Evolutionary conservation across 2,797 vertebrate species (phyloP).

Genomic region (Microctenopoma stevenorrisi): DNA sequence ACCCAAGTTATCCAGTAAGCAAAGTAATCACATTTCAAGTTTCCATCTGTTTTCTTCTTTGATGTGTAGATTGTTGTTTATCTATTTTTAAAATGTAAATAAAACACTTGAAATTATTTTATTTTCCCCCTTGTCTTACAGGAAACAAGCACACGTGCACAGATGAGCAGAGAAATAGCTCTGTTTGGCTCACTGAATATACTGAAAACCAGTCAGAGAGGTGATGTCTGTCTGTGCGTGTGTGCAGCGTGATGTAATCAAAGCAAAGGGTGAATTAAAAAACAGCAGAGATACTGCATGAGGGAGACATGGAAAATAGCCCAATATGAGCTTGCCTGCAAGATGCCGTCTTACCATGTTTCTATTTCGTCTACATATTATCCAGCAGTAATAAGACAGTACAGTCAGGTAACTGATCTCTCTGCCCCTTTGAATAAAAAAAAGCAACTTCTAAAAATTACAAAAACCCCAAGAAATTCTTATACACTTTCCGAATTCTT

Average conservation of each 20-base stretch:
- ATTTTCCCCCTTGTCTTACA: constrained; percentile 10
- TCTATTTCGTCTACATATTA: constrained; percentile 17
- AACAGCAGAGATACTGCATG: constrained; percentile 37
- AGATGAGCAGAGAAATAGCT: constrained; percentile 6
- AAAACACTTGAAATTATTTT: constrained; percentile 6
- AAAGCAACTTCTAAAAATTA: neutral
- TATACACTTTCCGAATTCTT: constrained; percentile 66
- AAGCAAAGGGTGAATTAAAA: constrained; percentile 47
- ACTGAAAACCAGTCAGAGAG: constrained; percentile 25
- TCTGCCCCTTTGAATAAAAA: constrained; percentile 23
- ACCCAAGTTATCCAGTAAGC: neutral
- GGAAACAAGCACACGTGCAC: neutral
- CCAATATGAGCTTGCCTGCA: constrained; percentile 7
- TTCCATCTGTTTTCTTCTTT: constrained; percentile 57
- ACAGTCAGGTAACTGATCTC: neutral
- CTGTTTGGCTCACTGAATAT: constrained; percentile 13
- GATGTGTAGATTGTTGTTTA: constrained; percentile 18
- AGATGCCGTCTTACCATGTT: constrained; percentile 10
- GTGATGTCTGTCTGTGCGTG: constrained; percentile 19
- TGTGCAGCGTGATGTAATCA: constrained; percentile 52
- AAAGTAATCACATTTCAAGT: constrained; percentile 50
- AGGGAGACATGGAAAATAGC: constrained; percentile 27
- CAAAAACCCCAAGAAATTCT: constrained; percentile 39
- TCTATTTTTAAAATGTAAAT: neutral
- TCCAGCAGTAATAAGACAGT: constrained; percentile 1